These are phyloP conservation scores for Zeus faber DNA, from an alignment of 2,113 vertebrate genomes.

Conservation along the genomic window DNA sequence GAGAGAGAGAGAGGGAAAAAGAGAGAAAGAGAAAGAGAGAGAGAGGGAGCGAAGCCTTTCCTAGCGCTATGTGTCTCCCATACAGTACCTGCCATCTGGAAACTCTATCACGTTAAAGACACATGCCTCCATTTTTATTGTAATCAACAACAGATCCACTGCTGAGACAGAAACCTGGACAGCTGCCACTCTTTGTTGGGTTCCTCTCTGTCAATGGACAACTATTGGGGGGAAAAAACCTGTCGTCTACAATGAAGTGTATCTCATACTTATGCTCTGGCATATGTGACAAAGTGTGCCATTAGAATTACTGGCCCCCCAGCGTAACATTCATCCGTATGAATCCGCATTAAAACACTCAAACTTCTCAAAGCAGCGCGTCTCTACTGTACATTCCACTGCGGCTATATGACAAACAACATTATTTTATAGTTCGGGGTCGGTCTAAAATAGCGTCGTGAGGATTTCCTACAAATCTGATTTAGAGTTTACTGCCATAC, in stretches of 20 bases:
- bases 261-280: too few species aligned
- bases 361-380: too few species aligned
- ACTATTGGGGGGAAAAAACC: background rate
- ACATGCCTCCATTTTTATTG: slow-evolving; percentile 41
- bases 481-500: too few species aligned
- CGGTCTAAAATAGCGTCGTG: too few species aligned
- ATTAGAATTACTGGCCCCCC: background rate
- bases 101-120: slow-evolving; percentile 54
- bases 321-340: background rate
- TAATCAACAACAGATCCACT: slow-evolving; percentile 62
- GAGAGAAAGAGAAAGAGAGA: slow-evolving; percentile 15
- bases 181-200: slow-evolving; percentile 24
- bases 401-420: too few species aligned
- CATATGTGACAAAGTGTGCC: too few species aligned
- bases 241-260: too few species aligned
- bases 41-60: slow-evolving; percentile 16
- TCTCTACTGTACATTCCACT: too few species aligned
- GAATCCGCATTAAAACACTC: too few species aligned
- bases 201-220: slow-evolving; percentile 26
- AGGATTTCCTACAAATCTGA: too few species aligned
- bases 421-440: too few species aligned
- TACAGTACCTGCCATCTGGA: slow-evolving; percentile 59
- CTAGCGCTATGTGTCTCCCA: slow-evolving; percentile 35
- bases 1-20: background rate
- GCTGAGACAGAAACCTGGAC: slow-evolving; percentile 47